Conservation (phyloP, 1,140 invertebrate genomes). For the Octopus bimaculoides region DNA sequence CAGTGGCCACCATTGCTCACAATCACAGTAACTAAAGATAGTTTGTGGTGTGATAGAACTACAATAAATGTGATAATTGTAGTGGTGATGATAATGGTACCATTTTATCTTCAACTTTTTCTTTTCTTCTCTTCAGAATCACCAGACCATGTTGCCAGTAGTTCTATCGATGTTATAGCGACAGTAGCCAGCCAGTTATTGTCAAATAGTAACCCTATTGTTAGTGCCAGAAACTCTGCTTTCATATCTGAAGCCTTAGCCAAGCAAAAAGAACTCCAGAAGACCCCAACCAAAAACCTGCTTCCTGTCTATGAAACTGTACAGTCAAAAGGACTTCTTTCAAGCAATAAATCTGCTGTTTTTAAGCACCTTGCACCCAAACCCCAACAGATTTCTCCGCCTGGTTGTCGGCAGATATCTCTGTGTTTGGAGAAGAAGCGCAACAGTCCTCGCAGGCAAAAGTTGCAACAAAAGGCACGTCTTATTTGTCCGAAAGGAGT, state of each 20-base stretch:
- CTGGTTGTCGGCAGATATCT: slow-evolving; percentile 14
- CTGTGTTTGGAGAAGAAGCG: slow-evolving; percentile 24
- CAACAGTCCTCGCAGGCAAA: slow-evolving; percentile 37
- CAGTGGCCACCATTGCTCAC: too few species aligned
- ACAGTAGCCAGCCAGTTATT: slow-evolving; percentile 1
- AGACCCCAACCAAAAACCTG: slow-evolving; percentile 32
- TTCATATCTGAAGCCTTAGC: slow-evolving; percentile 10
- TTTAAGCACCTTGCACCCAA: slow-evolving; percentile 24
- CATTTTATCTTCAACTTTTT: not conserved
- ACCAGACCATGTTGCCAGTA: not conserved
- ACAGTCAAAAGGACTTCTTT: not conserved
- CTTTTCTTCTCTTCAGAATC: not conserved
- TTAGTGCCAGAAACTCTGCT: not conserved
- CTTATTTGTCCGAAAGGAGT: slow-evolving; percentile 47
- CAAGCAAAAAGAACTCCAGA: slow-evolving; percentile 24
- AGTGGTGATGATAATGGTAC: too few species aligned
- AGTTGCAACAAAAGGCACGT: slow-evolving; percentile 37
- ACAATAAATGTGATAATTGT: too few species aligned
- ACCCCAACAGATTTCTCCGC: slow-evolving; percentile 19
- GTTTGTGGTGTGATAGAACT: too few species aligned
- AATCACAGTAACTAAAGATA: too few species aligned
- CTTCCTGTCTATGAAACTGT: not conserved
- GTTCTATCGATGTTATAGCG: not conserved
- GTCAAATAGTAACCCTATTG: not conserved
- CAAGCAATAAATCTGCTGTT: not conserved